phyloP scores from a whole-genome alignment of 2,888 invertebrate genomes.

The Tridacna gigas region DNA sequence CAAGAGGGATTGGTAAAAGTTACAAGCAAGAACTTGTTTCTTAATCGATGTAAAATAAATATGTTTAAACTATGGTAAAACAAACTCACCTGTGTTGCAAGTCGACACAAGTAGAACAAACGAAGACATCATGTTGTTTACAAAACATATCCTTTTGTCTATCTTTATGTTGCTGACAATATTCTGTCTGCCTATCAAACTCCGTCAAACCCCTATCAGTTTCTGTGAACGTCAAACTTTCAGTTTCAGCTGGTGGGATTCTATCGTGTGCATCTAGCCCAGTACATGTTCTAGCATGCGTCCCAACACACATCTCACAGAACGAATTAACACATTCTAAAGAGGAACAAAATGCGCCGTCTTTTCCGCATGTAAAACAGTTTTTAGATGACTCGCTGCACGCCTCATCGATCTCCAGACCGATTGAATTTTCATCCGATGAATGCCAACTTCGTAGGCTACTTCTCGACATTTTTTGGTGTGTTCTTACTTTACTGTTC shows the following conservation, averaged over 20 bases:
- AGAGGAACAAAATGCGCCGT: neutral
- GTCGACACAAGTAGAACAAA: conserved; percentile 10
- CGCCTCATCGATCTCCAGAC: neutral
- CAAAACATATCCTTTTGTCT: conserved; percentile 3
- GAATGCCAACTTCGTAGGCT: neutral
- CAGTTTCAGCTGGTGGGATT: neutral
- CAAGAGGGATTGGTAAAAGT: too few species aligned
- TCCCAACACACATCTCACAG: conserved; percentile 2
- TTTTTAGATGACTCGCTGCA: neutral
- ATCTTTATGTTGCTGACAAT: conserved; percentile 23
- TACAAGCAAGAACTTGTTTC: too few species aligned
- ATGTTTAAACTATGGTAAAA: neutral
- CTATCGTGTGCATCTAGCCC: neutral
- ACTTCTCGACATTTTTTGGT: neutral
- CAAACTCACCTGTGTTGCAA: conserved; percentile 14
- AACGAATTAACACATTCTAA: neutral
- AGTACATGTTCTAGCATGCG: neutral
- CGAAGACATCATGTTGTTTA: conserved; percentile 12
- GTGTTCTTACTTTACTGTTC: neutral
- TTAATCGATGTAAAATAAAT: neutral
- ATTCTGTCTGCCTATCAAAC: neutral
- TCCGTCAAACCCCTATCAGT: neutral
- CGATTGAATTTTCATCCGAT: neutral
- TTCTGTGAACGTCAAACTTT: neutral
- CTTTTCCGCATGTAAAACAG: neutral